Evolutionary conservation across 1,140 invertebrate genomes (phyloP).

Genomic region (Zaprionus kolodkinae): DNA sequence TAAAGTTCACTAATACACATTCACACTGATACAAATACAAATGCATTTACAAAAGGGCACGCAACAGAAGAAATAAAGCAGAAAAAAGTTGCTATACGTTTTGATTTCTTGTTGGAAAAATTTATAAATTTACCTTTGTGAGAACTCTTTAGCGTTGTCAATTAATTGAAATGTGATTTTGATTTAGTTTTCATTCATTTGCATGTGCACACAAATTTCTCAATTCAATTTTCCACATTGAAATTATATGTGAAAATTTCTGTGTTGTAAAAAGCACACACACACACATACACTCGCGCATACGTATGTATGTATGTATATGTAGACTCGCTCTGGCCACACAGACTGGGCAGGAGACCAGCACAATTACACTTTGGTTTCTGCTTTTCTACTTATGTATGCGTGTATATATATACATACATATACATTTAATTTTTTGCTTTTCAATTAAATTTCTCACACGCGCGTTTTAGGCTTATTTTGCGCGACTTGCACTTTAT

Average conservation of each 20-base stretch:
- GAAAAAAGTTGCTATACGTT: constrained; percentile 38
- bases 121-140: constrained; percentile 60
- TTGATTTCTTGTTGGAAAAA: constrained; percentile 47
- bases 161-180: constrained; percentile 21
- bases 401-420: constrained; percentile 41
- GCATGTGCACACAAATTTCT: constrained; percentile 31
- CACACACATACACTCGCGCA: constrained; percentile 23
- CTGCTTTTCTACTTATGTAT: constrained; percentile 59
- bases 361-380: constrained; percentile 65
- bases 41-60: constrained; percentile 40
- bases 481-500: constrained; percentile 64
- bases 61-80: constrained; percentile 41
- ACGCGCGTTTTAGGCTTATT: constrained; percentile 70
- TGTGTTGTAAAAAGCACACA: constrained; percentile 46
- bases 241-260: constrained; percentile 52
- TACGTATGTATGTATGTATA: constrained; percentile 20
- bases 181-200: constrained; percentile 59
- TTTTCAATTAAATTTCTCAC: constrained; percentile 74
- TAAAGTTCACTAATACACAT: constrained; percentile 58
- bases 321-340: constrained; percentile 35
- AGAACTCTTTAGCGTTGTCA: constrained; percentile 42
- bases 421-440: constrained; percentile 62
- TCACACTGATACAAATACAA: constrained; percentile 35
- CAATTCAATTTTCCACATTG: constrained; percentile 50
- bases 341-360: constrained; percentile 40